A percentile compares a stretch with the other conserved stretches of the same genome.
These are phyloP conservation scores for Crenuchus spilurus DNA, from an alignment of 2,797 vertebrate species.

Conservation along the genomic window DNA sequence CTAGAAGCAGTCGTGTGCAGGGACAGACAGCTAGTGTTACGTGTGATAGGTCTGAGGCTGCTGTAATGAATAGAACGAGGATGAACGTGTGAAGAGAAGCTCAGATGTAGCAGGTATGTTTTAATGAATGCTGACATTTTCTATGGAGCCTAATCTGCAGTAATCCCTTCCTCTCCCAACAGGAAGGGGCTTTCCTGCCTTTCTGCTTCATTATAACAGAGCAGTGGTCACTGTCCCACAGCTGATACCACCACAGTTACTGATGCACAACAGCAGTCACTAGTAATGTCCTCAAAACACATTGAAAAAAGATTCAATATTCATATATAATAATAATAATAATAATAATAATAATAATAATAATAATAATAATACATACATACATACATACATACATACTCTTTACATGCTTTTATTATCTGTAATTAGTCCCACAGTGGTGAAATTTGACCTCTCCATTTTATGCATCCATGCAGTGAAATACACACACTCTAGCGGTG, in stretches of 20 bases:
- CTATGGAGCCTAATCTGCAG: conserved; percentile 40
- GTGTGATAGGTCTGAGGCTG: background rate
- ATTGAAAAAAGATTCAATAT: background rate
- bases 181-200: conserved; percentile 41
- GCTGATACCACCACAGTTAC: background rate
- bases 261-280: background rate
- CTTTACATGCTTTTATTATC: too few relatives aligned
- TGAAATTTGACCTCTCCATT: too few relatives aligned
- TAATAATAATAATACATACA: too few relatives aligned
- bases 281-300: background rate
- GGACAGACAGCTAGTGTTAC: background rate
- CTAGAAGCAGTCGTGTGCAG: background rate
- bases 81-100: conserved; percentile 9
- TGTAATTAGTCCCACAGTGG: too few relatives aligned
- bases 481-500: too few relatives aligned
- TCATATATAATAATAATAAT: too few relatives aligned
- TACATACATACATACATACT: too few relatives aligned
- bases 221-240: conserved; percentile 33
- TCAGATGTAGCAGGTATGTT: conserved; percentile 43
- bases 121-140: conserved; percentile 51
- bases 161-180: conserved; percentile 51
- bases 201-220: conserved; percentile 21
- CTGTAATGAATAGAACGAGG: background rate
- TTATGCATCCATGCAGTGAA: too few relatives aligned
- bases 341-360: too few relatives aligned